Percentiles rank a stretch among this genome's conserved stretches.
Conservation (phyloP, 2,888 invertebrate species). For the Drosophila lutescens region DNA sequence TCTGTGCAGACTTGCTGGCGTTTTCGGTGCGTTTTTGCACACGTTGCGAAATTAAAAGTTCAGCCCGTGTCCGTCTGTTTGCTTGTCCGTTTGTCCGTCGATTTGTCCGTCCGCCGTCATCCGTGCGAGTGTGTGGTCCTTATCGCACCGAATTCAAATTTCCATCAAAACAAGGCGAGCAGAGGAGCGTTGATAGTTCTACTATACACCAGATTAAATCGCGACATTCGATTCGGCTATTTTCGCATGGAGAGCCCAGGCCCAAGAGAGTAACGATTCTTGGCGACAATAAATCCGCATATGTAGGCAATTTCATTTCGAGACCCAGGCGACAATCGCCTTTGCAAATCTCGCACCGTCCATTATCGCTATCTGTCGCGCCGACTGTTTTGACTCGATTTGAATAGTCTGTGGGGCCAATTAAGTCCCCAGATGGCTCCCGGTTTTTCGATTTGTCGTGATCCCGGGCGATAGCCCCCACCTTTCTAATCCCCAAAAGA, state of each 20-base stretch:
- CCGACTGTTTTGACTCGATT: slow-evolving; percentile 9
- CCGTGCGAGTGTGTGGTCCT: slow-evolving; percentile 55
- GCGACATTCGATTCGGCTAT: slow-evolving; percentile 26
- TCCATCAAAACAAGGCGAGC: slow-evolving; percentile 43
- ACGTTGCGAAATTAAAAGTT: slow-evolving; percentile 46
- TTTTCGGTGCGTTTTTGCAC: slow-evolving; percentile 51
- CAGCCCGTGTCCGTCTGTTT: slow-evolving; percentile 4
- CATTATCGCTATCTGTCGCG: slow-evolving; percentile 54
- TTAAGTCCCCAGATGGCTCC: slow-evolving; percentile 37
- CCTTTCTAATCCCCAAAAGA: slow-evolving; percentile 9
- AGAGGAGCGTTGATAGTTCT: slow-evolving; percentile 21
- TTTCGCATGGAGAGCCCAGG: slow-evolving; percentile 6
- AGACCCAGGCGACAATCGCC: slow-evolving; percentile 20
- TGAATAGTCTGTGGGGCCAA: slow-evolving; percentile 25
- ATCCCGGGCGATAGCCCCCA: slow-evolving; percentile 33
- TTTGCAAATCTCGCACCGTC: slow-evolving; percentile 49
- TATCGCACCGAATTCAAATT: slow-evolving; percentile 54
- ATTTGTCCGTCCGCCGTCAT: slow-evolving; percentile 13
- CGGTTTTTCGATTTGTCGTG: slow-evolving; percentile 7
- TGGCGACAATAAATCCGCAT: slow-evolving; percentile 23
- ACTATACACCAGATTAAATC: slow-evolving; percentile 41
- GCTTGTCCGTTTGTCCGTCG: background rate
- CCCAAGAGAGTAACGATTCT: slow-evolving; percentile 27
- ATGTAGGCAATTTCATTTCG: slow-evolving; percentile 13
- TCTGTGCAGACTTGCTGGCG: slow-evolving; percentile 30